Evolutionary conservation across 2,113 vertebrate genomes (phyloP).

Genomic region (Daphoenositta chrysoptera): DNA sequence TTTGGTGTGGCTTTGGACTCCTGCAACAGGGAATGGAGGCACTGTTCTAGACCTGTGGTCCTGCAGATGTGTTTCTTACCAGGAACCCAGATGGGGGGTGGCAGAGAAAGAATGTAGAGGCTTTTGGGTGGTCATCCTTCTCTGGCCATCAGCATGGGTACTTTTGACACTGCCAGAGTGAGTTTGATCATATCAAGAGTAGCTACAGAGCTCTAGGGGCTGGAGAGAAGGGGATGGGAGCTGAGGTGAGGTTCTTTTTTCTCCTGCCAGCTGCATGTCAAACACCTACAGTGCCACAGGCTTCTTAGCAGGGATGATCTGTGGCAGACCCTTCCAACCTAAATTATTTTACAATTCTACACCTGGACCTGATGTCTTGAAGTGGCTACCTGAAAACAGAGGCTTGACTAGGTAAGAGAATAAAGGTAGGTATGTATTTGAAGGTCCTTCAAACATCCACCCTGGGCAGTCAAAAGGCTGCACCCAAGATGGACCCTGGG

Average conservation of each 20-base stretch:
- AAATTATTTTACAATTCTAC: neutral
- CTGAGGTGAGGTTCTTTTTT: neutral
- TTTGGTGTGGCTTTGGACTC: neutral
- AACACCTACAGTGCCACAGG: accelerated
- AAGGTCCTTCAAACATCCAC: too few species aligned
- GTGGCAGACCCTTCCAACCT: neutral
- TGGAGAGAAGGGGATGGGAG: neutral
- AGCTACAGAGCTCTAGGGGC: neutral
- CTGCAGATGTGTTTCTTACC: neutral
- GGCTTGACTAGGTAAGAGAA: too few species aligned
- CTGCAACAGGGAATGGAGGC: neutral
- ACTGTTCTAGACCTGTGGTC: neutral
- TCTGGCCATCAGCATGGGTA: neutral
- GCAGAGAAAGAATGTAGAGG: neutral
- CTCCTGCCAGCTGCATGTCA: neutral
- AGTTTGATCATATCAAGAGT: neutral
- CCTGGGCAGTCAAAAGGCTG: too few species aligned
- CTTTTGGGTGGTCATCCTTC: neutral
- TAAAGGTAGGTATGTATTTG: too few species aligned
- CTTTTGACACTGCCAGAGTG: neutral
- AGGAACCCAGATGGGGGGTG: neutral
- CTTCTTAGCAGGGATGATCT: neutral
- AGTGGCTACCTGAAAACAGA: too few species aligned
- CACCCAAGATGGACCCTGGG: too few species aligned
- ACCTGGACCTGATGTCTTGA: too few species aligned